Percentiles rank a stretch among this genome's conserved stretches.
phyloP scores from a whole-genome alignment of 2,113 vertebrate genomes.

The Tor tambroides region DNA sequence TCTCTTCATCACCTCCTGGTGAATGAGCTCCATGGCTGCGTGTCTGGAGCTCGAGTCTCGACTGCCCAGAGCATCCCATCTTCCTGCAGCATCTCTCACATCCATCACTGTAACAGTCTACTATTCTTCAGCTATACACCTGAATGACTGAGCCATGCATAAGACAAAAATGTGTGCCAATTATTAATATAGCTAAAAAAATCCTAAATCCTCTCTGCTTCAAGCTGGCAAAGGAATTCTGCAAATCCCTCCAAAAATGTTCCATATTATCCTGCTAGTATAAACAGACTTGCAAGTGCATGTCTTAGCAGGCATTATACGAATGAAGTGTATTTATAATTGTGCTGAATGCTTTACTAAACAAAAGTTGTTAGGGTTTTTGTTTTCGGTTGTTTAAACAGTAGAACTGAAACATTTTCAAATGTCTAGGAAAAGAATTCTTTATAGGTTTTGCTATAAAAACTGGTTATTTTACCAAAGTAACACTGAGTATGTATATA shows the following conservation, averaged over 20 bases:
- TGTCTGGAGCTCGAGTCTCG: slow-evolving; percentile 78
- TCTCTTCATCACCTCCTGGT: slow-evolving; percentile 81
- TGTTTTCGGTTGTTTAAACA: not conserved
- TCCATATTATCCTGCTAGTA: not conserved
- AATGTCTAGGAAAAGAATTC: not conserved
- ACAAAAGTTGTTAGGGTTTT: not conserved
- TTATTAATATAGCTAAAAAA: not conserved
- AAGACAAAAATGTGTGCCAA: slow-evolving; percentile 30
- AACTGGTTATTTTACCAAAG: not conserved
- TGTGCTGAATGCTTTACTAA: not conserved
- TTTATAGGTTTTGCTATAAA: not conserved
- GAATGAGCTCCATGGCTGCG: slow-evolving; percentile 83
- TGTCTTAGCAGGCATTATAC: not conserved
- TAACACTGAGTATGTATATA: not conserved
- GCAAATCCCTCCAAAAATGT: not conserved
- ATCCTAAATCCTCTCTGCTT: not conserved
- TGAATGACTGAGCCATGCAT: slow-evolving; percentile 60
- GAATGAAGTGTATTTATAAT: not conserved
- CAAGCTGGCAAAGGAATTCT: not conserved
- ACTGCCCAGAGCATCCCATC: slow-evolving; percentile 88
- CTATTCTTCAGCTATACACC: slow-evolving; percentile 48
- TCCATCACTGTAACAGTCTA: slow-evolving; percentile 76
- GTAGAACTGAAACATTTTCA: not conserved
- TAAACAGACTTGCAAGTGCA: not conserved
- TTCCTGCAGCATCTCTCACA: slow-evolving; percentile 77